Conservation (phyloP, 2,113 vertebrate species). For the Naja naja region DNA sequence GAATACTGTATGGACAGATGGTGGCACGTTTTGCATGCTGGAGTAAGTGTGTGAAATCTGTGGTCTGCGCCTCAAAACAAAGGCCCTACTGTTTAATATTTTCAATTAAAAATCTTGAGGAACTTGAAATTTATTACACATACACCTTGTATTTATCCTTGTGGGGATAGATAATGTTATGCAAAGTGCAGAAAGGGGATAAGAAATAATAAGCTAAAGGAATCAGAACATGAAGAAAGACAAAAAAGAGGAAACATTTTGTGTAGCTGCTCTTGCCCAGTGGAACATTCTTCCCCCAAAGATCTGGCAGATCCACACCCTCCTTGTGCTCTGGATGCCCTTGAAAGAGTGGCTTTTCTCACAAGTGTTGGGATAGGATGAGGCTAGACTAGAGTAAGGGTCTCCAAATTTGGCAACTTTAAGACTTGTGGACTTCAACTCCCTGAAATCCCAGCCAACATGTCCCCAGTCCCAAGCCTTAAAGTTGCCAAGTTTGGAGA, state of each 20-base stretch:
- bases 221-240: not conserved
- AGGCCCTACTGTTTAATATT: not conserved
- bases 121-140: not conserved
- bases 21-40: not conserved
- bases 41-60: not conserved
- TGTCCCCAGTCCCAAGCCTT: not conserved
- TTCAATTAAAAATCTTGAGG: not conserved
- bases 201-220: not conserved
- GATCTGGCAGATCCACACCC: not conserved
- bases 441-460: not conserved
- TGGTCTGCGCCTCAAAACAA: not conserved
- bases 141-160: not conserved
- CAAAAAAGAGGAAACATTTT: not conserved
- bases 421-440: not conserved
- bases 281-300: not conserved
- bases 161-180: not conserved
- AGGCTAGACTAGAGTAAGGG: not conserved
- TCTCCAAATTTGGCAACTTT: too few relatives aligned
- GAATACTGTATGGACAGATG: too few relatives aligned
- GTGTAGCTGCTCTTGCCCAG: not conserved
- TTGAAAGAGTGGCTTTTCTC: not conserved
- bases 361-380: not conserved
- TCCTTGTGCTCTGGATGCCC: not conserved
- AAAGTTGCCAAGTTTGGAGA: not conserved
- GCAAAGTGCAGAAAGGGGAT: not conserved